Conservation (phyloP, 2,888 invertebrate genomes). For the Phaedon cochleariae region DNA sequence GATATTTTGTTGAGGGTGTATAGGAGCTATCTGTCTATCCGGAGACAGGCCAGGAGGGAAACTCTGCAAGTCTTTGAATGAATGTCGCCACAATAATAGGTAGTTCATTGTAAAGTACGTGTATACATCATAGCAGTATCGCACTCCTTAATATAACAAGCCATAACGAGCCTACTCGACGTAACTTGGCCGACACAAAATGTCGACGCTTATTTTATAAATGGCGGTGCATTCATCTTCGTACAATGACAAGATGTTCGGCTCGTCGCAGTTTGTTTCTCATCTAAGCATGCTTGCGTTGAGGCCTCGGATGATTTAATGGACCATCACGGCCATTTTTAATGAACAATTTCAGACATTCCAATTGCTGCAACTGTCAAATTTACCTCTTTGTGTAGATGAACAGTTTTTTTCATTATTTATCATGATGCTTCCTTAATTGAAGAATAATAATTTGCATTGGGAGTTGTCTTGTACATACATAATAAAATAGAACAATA, state of each 20-base stretch:
- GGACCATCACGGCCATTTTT: too few relatives aligned
- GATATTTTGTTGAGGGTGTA: too few relatives aligned
- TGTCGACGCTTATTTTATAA: constrained; percentile 38
- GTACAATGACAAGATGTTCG: constrained; percentile 8
- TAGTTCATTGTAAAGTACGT: constrained; percentile 46
- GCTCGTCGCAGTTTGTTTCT: background rate
- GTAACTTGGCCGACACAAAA: constrained; percentile 36
- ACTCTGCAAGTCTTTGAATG: constrained; percentile 40
- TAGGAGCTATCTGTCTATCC: constrained; percentile 46
- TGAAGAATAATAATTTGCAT: too few relatives aligned
- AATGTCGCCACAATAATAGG: constrained; percentile 44
- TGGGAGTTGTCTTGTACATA: too few relatives aligned
- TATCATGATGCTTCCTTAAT: too few relatives aligned
- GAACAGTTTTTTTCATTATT: too few relatives aligned
- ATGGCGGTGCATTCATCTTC: constrained; percentile 36
- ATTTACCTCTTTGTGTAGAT: too few relatives aligned
- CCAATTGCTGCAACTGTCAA: too few relatives aligned
- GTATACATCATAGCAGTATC: constrained; percentile 48
- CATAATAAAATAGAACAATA: too few relatives aligned
- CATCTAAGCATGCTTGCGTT: background rate
- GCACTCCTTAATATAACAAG: constrained; percentile 44
- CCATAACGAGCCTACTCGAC: constrained; percentile 36
- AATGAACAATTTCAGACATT: too few relatives aligned
- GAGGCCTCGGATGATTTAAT: background rate
- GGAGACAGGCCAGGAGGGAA: constrained; percentile 44